Evolutionary conservation across 2,888 invertebrate species (phyloP), one percentile per base, ranked within the genome.

Genomic region (Harmothoe impar): DNA sequence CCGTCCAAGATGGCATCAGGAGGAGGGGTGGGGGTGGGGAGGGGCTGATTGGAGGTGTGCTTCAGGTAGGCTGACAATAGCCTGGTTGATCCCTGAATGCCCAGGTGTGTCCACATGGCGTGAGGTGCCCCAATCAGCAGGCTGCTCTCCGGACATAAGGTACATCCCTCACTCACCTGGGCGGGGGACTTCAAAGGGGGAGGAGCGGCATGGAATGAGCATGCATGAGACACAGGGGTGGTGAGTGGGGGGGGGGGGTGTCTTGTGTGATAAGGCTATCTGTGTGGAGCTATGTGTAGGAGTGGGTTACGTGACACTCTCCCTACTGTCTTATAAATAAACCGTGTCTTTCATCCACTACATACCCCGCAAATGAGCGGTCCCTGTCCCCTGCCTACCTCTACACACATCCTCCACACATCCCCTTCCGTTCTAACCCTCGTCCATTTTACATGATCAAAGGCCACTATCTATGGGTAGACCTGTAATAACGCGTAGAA

Each of bases 341-440:
- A 43, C 43, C 10, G 10, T 43, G 43, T 43, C 43, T 43, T 43
- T 43, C 43, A 43, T 3, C 43, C 43, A 43, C 43, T 43, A 43
- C 43, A 43, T 43, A 43, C 43, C n/a, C 77, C 77, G 77, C 77
- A 77, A 31, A 81, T 81, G 81, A 43, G 81, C 81, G 35, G 81
- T 81, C 43, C 33, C 20, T 43, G 35, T 43, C 81, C 81, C 81
- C 81, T 35, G 1, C 81, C 81, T 35, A 17, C 81, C 81, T 20
- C 81, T 17, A 17, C 20, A 81, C 81, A 33, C 81, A n/a, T 33
- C 81, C 81, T 35, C 81, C 31, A 15, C 77, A 15, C 77, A 77
- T 31, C 77, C 77, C 77, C 77, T 62, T 62, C 62, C 62, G 23
- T 62, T 62, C 62, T 25, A 20, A 7, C 77, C 77, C 77, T 0